Base-by-base conservation (phyloP, 2,113 vertebrate genomes). In the Rafetus swinhoei region DNA sequence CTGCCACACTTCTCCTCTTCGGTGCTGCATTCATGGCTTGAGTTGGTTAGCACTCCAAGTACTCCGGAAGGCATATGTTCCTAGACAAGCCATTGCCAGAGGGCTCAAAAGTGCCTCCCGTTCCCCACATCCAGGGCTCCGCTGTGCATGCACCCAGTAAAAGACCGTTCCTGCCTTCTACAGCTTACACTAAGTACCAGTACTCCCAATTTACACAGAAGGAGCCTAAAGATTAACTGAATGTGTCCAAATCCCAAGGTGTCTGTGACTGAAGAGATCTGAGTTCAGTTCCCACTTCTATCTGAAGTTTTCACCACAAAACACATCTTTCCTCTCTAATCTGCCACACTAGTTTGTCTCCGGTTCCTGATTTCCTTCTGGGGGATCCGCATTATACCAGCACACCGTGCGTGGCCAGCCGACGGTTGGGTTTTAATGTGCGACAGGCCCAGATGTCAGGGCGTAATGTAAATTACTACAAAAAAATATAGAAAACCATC, bases 11-110 rank as follows among this genome's bases (percentile, higher is more conserved):
- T 21, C 24, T 45, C 21, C 35, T 56, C 52, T 22, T 24, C 54
- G 9, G 54, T 9, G 25, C 13, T 27, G 27, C 39, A 55, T 39
- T 39, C 35, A 14, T 13, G 60, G 60, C 11, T 32, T 53, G 19
- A 50, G 1, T 50, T 21, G 1, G 4, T 55, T 57, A 57, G 50
- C 65, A 15, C 1, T 5, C 52, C 29, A 54, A 0, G 45, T n/a
- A 50, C 74, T 74, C 25, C 29, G 56, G 35, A 39, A 87, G 81
- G 56, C 12, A 35, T 16, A 35, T 56, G 22, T 25, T 72, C 24
- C 14, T 0, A 39, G 72, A 77, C 35, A 74, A 72, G 65, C 14
- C 53, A 60, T 86, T 86, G 22, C 4, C 10, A 55, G 79, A 32
- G 45, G 45, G 45, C 45, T 45, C 45, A 5, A 7, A 45, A 45